These are phyloP conservation scores for Chrysomallon squamiferum DNA, from an alignment of 1,140 invertebrate genomes.

Conservation along the genomic window DNA sequence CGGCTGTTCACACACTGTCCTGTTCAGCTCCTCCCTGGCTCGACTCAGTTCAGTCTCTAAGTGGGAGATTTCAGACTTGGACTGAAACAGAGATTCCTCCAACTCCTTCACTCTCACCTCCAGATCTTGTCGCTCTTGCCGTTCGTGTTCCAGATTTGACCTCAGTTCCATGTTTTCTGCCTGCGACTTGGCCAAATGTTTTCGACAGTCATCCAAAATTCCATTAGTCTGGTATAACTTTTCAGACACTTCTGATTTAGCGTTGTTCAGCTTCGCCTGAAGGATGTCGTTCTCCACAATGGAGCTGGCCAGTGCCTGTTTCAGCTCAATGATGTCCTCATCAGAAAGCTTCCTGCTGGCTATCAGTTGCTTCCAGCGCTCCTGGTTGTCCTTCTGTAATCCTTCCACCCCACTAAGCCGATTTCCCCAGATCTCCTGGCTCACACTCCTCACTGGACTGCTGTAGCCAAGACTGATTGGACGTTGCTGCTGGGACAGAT, in stretches of 20 bases:
- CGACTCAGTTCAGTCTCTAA: conserved; percentile 18
- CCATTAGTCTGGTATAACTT: conserved; percentile 52
- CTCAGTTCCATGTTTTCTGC: conserved; percentile 54
- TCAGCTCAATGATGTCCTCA: conserved; percentile 48
- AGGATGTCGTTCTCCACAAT: conserved; percentile 55
- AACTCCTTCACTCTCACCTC: conserved; percentile 36
- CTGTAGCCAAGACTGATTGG: conserved; percentile 47
- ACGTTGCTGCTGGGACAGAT: background rate
- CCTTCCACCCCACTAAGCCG: conserved; percentile 30
- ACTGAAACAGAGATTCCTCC: conserved; percentile 24
- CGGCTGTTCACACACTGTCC: conserved; percentile 16
- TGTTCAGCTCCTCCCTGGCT: conserved; percentile 16
- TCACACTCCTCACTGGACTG: conserved; percentile 48
- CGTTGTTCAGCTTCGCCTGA: conserved; percentile 49
- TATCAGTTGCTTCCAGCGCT: conserved; percentile 37
- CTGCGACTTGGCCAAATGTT: conserved; percentile 47
- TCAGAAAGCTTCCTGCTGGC: conserved; percentile 24
- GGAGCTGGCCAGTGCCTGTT: conserved; percentile 48
- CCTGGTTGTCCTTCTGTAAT: conserved; percentile 25
- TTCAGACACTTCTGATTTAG: conserved; percentile 45
- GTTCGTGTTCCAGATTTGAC: conserved; percentile 42
- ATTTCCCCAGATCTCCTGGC: conserved; percentile 49
- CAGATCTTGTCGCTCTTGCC: conserved; percentile 23
- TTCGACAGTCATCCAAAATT: conserved; percentile 50
- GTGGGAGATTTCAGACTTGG: conserved; percentile 18